Percentiles rank a stretch among this genome's conserved stretches.
These are phyloP conservation scores for Chrysomallon squamiferum DNA, from an alignment of 1,140 invertebrate genomes.

Conservation along the genomic window DNA sequence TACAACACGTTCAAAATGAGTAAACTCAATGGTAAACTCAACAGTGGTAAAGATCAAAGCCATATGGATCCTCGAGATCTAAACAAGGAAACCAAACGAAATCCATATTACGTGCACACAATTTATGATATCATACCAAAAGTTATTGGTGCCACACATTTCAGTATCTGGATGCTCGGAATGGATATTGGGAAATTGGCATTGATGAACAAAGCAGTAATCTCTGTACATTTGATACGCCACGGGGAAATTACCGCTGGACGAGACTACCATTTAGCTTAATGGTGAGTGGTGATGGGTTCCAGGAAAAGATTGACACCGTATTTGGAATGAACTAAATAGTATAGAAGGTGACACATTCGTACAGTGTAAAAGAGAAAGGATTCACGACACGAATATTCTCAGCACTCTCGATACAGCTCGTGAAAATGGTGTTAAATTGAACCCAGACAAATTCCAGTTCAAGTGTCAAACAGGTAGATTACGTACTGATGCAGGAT, in stretches of 20 bases:
- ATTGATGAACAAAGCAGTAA: conserved; percentile 46
- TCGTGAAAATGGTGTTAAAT: conserved; percentile 9
- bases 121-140: conserved; percentile 23
- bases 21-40: conserved; percentile 26
- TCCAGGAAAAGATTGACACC: background rate
- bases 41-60: conserved; percentile 27
- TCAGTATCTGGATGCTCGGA: conserved; percentile 20
- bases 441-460: conserved; percentile 55
- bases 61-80: conserved; percentile 63
- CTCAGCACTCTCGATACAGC: conserved; percentile 50
- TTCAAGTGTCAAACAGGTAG: conserved; percentile 53
- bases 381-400: conserved; percentile 54
- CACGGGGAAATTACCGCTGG: conserved; percentile 56
- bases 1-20: conserved; percentile 23
- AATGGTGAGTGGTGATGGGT: conserved; percentile 21
- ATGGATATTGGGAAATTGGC: conserved; percentile 57
- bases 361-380: background rate
- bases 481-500: conserved; percentile 60
- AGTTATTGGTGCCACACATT: conserved; percentile 16
- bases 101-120: conserved; percentile 24
- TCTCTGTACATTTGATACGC: conserved; percentile 47
- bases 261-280: conserved; percentile 54
- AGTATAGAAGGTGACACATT: too few species aligned
- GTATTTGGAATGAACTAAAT: background rate
- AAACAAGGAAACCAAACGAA: conserved; percentile 62